Evolutionary conservation across 2,113 vertebrate genomes (phyloP).

Genomic region (Dicrurus megarhynchus): DNA sequence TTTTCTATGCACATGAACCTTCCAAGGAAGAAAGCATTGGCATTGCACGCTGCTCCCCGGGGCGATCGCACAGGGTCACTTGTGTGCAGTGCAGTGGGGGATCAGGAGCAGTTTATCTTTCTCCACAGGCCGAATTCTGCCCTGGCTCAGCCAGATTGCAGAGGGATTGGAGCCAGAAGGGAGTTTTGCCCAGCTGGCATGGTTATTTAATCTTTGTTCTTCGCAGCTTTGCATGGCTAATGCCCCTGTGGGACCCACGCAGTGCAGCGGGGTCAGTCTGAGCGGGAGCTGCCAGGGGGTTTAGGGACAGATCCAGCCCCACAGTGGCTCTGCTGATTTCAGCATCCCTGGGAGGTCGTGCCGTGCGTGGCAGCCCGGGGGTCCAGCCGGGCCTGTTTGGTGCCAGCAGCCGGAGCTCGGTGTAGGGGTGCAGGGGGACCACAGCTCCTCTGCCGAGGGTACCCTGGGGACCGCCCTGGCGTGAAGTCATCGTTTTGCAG

Average conservation of each 20-base stretch:
- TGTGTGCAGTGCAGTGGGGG: neutral
- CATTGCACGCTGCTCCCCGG: fast-evolving
- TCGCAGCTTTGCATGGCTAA: neutral
- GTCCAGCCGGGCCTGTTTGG: neutral
- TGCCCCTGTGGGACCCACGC: neutral
- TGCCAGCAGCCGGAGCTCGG: fast-evolving
- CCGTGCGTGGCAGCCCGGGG: fast-evolving
- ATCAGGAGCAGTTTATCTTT: neutral
- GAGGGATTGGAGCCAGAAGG: conserved; percentile 1
- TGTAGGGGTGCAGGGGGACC: neutral
- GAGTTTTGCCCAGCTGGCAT: neutral
- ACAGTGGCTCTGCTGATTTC: neutral
- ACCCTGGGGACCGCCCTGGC: neutral
- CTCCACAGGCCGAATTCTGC: neutral
- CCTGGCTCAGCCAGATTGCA: neutral
- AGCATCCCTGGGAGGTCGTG: fast-evolving
- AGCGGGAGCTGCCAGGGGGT: fast-evolving
- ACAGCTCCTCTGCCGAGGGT: neutral
- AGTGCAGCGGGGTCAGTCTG: neutral
- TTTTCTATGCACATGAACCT: neutral
- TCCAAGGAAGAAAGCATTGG: neutral
- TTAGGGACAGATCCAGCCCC: neutral
- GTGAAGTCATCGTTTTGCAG: conserved; percentile 36
- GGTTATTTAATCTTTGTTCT: neutral
- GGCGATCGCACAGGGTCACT: neutral